phyloP scores from a whole-genome alignment of 2,888 invertebrate genomes.

The Drosophila subsilvestris region DNA sequence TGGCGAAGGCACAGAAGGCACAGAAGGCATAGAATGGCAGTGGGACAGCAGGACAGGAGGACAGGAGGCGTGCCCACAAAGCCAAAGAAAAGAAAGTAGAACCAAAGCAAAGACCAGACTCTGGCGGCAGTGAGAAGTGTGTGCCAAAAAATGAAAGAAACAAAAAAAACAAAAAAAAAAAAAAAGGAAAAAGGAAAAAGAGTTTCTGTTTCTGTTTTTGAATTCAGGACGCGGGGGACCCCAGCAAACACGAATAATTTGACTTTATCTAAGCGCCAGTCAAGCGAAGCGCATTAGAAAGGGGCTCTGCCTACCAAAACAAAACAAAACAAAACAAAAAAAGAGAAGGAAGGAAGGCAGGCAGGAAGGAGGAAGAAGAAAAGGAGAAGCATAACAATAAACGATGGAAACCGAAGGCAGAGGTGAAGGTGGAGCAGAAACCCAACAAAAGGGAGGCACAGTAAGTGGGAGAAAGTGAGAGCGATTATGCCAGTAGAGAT shows the following conservation, averaged over 20 bases:
- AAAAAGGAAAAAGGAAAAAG: not conserved
- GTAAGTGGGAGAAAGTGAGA: not conserved
- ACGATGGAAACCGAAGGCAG: too few relatives aligned
- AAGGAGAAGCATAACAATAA: not conserved
- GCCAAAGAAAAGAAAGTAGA: constrained; percentile 2
- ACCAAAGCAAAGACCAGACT: not conserved
- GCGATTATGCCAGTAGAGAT: not conserved
- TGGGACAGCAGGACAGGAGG: not conserved
- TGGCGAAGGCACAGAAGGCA: not conserved
- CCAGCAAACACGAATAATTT: constrained; percentile 54
- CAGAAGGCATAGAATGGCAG: not conserved
- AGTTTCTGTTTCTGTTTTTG: constrained; percentile 10
- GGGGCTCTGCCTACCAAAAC: constrained; percentile 43
- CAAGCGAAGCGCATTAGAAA: constrained; percentile 66
- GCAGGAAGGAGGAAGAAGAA: not conserved
- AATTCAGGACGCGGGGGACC: constrained; percentile 1
- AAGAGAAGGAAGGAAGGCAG: not conserved
- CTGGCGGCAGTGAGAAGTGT: constrained; percentile 19
- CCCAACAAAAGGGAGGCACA: not conserved
- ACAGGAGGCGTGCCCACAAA: constrained; percentile 1
- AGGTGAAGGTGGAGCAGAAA: too few relatives aligned
- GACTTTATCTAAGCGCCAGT: constrained; percentile 69
- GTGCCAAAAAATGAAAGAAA: constrained; percentile 4
- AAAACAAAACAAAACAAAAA: constrained; percentile 16
- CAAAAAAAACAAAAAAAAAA: too few relatives aligned